phyloP scores from a whole-genome alignment of 2,888 invertebrate species.

The Dione vanillae region DNA sequence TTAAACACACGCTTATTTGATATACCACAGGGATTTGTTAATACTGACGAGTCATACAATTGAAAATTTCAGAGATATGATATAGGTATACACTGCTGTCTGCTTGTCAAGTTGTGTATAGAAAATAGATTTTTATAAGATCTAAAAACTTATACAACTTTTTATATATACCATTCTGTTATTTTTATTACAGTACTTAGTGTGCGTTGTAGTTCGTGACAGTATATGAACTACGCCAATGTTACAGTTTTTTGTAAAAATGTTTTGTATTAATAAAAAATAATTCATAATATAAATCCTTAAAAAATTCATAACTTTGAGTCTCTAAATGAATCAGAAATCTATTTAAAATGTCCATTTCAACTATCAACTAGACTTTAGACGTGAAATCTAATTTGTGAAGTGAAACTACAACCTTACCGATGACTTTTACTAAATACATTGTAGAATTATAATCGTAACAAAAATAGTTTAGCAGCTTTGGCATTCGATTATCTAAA shows the following conservation, averaged over 20 bases:
- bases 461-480: conserved; percentile 39
- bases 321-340: not conserved
- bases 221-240: too few relatives aligned
- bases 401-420: conserved; percentile 31
- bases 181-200: too few relatives aligned
- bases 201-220: too few relatives aligned
- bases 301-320: not conserved
- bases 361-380: not conserved
- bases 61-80: conserved; percentile 76
- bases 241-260: not conserved
- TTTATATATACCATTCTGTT: too few relatives aligned
- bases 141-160: too few relatives aligned
- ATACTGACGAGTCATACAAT: conserved; percentile 77
- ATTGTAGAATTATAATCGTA: conserved; percentile 37
- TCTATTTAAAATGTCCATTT: conserved; percentile 1
- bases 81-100: conserved; percentile 57
- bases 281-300: too few relatives aligned
- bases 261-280: too few relatives aligned
- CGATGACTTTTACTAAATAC: conserved; percentile 32
- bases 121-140: too few relatives aligned
- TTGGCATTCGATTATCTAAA: conserved; percentile 46
- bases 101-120: not conserved
- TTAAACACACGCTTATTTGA: conserved; percentile 65
- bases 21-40: conserved; percentile 77
- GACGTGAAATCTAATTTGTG: not conserved